Evolutionary conservation across 2,113 vertebrate genomes (phyloP), one percentile per base, ranked within the genome.

Genomic region (Sterna hirundo): DNA sequence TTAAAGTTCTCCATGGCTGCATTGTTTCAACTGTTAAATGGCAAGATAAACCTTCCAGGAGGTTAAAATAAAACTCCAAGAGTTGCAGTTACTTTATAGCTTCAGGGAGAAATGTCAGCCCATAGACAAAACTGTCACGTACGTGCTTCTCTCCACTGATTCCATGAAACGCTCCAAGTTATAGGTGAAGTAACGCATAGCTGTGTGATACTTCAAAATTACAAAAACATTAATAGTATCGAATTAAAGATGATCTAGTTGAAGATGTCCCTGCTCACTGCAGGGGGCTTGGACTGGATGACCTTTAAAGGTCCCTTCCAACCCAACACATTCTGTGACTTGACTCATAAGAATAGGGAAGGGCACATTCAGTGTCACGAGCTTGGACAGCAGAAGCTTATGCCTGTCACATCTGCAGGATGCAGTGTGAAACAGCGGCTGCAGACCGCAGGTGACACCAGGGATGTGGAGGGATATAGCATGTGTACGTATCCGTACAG

Each of bases 401-500:
- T 20, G 21, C 12, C 25, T 19, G 13, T 29, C 38, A 25, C 21
- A 6, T n/a, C 27, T 54, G 25, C 27, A 57, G 60, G 72, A 79
- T 2, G 29, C 25, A 4, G 11, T 13, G 16, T 22, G 17, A n/a
- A 54, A 34, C 14, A 32, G 61, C 2, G 21, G 46, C 54, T 47
- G 34, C 29, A 61, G 76, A 54, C 46, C 9, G 5, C 11, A 46
- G 60, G 47, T 26, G 54, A 61, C 68, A 40, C 4, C n/a, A 16
- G 47, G 9, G n/a, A 15, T 49, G 8, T 46, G 44, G 52, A 68
- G 38, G 27, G 20, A 20, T 44, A 30, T 2, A 26, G 51, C 1
- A 0, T 7, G 14, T 22, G 34, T 64, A 30, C 1, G 0, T 57
- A 2, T 8, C 11, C 1, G 2, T 30, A 40, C 19, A 17, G 3